A percentile compares a stretch with the other conserved stretches of the same genome.
These are phyloP conservation scores for Watersipora subatra DNA, from an alignment of 1,140 invertebrate species.

Conservation along the genomic window DNA sequence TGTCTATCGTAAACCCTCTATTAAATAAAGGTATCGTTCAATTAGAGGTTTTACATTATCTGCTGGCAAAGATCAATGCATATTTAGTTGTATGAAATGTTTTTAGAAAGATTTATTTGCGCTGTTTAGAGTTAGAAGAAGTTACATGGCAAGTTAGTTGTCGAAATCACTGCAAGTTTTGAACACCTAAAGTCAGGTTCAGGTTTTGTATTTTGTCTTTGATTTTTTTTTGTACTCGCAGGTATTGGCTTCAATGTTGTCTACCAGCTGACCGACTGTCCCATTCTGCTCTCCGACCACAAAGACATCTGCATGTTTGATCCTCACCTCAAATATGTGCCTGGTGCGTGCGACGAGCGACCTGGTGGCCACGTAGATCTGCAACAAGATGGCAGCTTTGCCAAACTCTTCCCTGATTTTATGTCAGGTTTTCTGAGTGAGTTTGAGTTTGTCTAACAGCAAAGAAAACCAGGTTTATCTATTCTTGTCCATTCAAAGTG, in stretches of 20 bases:
- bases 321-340: background rate
- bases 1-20: too few relatives aligned
- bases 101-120: background rate
- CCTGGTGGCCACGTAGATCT: slow-evolving; percentile 2
- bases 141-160: too few relatives aligned
- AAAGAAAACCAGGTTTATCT: too few relatives aligned
- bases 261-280: slow-evolving; percentile 2
- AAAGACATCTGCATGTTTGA: slow-evolving; percentile 1
- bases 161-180: background rate
- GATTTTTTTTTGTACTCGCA: too few relatives aligned
- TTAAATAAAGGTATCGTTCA: too few relatives aligned
- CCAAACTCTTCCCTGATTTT: background rate
- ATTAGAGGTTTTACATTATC: too few relatives aligned
- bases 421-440: background rate
- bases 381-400: background rate
- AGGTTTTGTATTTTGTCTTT: background rate
- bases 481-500: too few relatives aligned
- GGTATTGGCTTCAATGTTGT: slow-evolving; percentile 3
- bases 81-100: background rate
- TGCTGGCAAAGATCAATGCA: background rate
- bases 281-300: background rate
- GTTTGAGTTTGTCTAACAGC: too few relatives aligned
- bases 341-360: slow-evolving; percentile 4
- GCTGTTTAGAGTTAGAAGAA: too few relatives aligned
- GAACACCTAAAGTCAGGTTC: background rate